Evolutionary conservation across 2,113 vertebrate species (phyloP).

Genomic region (Perca fluviatilis): DNA sequence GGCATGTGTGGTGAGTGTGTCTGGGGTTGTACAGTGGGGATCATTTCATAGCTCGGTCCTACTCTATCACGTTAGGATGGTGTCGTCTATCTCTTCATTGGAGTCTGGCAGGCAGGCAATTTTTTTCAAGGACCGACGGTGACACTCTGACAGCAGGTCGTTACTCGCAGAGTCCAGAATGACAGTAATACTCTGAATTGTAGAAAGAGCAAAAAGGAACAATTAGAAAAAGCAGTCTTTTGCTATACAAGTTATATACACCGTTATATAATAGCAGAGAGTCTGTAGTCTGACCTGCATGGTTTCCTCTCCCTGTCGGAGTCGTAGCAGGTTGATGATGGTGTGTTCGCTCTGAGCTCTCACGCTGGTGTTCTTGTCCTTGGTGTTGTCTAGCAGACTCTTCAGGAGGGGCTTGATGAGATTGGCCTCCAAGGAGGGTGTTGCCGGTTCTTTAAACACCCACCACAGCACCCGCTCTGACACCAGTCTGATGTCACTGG

Average conservation of each 20-base stretch:
- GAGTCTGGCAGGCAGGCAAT: constrained; percentile 91
- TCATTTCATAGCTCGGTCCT: constrained; percentile 38
- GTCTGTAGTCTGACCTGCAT: constrained; percentile 88
- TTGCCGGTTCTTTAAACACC: constrained; percentile 89
- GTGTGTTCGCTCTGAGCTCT: constrained; percentile 96
- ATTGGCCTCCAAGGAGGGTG: constrained; percentile 88
- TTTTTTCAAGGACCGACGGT: constrained; percentile 94
- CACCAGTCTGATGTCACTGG: constrained; percentile 95
- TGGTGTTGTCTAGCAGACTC: constrained; percentile 97
- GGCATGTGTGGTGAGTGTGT: constrained; percentile 60
- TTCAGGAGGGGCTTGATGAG: constrained; percentile 95
- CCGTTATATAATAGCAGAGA: not conserved
- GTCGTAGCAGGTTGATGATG: constrained; percentile 92
- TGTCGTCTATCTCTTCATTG: constrained; percentile 96
- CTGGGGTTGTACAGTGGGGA: constrained; percentile 52
- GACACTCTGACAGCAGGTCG: constrained; percentile 92
- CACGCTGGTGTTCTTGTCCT: constrained; percentile 98
- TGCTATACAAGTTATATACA: not conserved
- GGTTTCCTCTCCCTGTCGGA: constrained; percentile 90
- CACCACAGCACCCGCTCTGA: constrained; percentile 97
- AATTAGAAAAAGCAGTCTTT: not conserved
- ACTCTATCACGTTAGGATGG: constrained; percentile 93
- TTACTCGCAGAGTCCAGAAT: constrained; percentile 95
- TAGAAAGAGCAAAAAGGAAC: not conserved
- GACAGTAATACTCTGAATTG: constrained; percentile 87